Percentiles rank a stretch among this genome's conserved stretches.
phyloP scores from a whole-genome alignment of 2,113 vertebrate genomes.

The Hipposideros armiger region DNA sequence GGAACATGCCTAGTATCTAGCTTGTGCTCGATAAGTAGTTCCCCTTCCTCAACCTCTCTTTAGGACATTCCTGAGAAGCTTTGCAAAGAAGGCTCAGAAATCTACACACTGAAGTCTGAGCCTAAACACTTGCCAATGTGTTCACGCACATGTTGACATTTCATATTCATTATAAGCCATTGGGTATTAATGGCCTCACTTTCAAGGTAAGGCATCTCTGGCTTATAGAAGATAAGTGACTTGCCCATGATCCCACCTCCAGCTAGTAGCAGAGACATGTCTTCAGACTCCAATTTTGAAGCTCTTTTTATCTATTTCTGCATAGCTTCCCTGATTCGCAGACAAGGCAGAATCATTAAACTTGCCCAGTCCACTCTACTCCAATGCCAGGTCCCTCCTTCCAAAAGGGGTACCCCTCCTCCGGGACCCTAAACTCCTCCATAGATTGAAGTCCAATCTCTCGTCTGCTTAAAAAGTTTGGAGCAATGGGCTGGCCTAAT shows the following conservation, averaged over 20 bases:
- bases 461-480: slow-evolving; percentile 1
- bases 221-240: not conserved
- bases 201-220: not conserved
- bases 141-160: not conserved
- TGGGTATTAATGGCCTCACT: not conserved
- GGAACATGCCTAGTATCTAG: fast-evolving
- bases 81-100: not conserved
- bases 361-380: not conserved
- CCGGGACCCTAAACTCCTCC: not conserved
- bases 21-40: not conserved
- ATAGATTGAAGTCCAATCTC: not conserved
- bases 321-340: not conserved
- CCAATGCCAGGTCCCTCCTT: not conserved
- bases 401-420: not conserved
- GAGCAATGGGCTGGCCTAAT: not conserved
- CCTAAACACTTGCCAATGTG: not conserved
- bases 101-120: not conserved
- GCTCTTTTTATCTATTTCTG: not conserved
- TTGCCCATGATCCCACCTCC: not conserved
- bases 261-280: not conserved
- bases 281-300: not conserved
- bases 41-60: not conserved
- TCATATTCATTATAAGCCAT: not conserved
- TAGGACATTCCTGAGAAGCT: not conserved
- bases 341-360: not conserved